Evolutionary conservation across 2,888 invertebrate genomes (phyloP).

Genomic region (Brenthis hecate): DNA sequence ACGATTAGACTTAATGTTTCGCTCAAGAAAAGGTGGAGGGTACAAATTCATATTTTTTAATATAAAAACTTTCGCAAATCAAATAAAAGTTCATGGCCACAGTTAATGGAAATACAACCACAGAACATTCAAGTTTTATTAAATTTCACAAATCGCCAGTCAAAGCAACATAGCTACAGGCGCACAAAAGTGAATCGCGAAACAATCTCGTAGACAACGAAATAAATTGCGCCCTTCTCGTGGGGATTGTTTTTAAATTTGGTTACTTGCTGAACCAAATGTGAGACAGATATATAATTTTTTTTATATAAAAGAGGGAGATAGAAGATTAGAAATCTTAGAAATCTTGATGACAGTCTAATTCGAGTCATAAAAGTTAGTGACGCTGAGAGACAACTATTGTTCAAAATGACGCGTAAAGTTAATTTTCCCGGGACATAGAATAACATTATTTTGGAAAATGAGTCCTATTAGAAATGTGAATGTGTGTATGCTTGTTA

Average conservation of each 20-base stretch:
- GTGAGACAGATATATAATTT: slow-evolving; percentile 43
- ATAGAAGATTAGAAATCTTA: slow-evolving; percentile 21
- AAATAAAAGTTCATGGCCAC: too few relatives aligned
- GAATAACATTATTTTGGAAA: background rate
- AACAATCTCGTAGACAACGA: slow-evolving; percentile 49
- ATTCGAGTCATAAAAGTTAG: slow-evolving; percentile 23
- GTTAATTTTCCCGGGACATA: slow-evolving; percentile 3
- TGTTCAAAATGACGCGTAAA: slow-evolving; percentile 7
- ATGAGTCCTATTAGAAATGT: too few relatives aligned
- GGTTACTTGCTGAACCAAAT: slow-evolving; percentile 54
- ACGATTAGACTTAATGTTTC: too few relatives aligned
- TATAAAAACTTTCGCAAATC: too few relatives aligned
- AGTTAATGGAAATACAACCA: too few relatives aligned
- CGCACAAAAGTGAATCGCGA: slow-evolving; percentile 29
- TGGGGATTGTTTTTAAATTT: slow-evolving; percentile 73
- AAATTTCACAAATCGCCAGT: slow-evolving; percentile 6
- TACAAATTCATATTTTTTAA: too few relatives aligned
- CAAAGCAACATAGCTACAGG: slow-evolving; percentile 21
- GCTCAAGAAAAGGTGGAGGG: too few relatives aligned
- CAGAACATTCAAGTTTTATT: background rate
- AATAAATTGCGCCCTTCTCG: slow-evolving; percentile 46
- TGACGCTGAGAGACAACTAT: background rate
- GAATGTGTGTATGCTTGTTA: too few relatives aligned
- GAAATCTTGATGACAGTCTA: slow-evolving; percentile 20
- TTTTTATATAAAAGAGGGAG: slow-evolving; percentile 36